Conservation (phyloP, 2,113 vertebrate species). For the Chinchilla lanigera region DNA sequence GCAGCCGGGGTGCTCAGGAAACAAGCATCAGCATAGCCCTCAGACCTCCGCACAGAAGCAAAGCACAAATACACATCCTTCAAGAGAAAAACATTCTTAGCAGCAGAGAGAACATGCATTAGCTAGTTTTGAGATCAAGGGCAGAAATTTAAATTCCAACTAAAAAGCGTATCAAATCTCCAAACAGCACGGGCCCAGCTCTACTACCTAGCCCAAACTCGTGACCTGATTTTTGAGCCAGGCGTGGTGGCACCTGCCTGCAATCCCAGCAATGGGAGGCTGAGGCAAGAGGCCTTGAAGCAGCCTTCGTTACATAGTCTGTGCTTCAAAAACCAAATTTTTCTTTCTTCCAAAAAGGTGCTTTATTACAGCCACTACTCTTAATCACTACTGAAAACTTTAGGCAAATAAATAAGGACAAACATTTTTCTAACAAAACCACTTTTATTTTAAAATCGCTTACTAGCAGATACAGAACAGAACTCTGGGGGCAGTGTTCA, state of each 20-base stretch:
- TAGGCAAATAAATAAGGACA: slow-evolving; percentile 74
- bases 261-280: neutral
- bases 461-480: slow-evolving; percentile 77
- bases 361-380: neutral
- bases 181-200: neutral
- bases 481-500: slow-evolving; percentile 63
- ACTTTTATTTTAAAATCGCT: slow-evolving; percentile 76
- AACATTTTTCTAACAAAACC: slow-evolving; percentile 77
- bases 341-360: neutral
- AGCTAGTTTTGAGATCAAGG: neutral
- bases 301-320: neutral
- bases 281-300: neutral
- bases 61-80: neutral
- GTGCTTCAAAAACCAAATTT: no score
- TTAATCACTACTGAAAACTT: neutral
- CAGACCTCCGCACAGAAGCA: neutral
- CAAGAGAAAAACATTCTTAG: neutral
- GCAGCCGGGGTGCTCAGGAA: neutral
- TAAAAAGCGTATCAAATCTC: neutral
- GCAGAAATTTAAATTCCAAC: neutral
- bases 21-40: neutral
- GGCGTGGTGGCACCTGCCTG: neutral
- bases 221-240: neutral
- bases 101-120: neutral
- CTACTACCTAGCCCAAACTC: neutral